Evolutionary conservation across 92 coral and sea anemone species (phyloP).

Genomic region (Diadumene lineata): DNA sequence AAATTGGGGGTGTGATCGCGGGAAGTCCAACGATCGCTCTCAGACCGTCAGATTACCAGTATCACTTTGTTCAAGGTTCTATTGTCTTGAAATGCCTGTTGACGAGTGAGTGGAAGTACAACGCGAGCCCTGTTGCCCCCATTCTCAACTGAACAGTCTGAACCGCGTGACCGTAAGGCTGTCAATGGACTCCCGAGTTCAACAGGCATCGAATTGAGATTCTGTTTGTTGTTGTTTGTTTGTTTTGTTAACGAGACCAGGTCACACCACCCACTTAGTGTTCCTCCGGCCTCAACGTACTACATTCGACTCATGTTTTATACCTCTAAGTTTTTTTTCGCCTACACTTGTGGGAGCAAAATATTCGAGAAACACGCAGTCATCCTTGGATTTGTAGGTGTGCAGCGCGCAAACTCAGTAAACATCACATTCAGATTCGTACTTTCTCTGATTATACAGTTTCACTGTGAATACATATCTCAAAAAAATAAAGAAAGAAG

Average conservation of each 20-base stretch:
- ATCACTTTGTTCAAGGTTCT: background rate
- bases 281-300: slow-evolving; percentile 14
- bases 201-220: slow-evolving; percentile 3
- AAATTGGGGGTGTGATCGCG: slow-evolving; percentile 27
- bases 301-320: background rate
- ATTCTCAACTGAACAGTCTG: slow-evolving; percentile 23
- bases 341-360: slow-evolving; percentile 11
- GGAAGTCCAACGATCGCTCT: slow-evolving; percentile 31
- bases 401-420: too few species aligned
- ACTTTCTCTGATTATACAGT: too few species aligned
- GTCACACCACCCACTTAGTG: slow-evolving; percentile 25
- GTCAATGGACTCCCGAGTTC: slow-evolving; percentile 18
- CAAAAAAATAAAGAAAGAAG: too few species aligned
- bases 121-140: slow-evolving; percentile 36
- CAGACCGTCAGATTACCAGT: slow-evolving; percentile 30
- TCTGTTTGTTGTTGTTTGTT: background rate
- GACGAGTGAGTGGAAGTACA: slow-evolving; percentile 31
- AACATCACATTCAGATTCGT: too few species aligned
- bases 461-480: too few species aligned
- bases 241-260: slow-evolving; percentile 16
- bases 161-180: slow-evolving; percentile 32
- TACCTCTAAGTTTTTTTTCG: background rate
- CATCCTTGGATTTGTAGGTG: too few species aligned
- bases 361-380: background rate
- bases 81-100: background rate